Evolutionary conservation across 2,797 vertebrate genomes (phyloP).

Genomic region (Dipus sagitta): DNA sequence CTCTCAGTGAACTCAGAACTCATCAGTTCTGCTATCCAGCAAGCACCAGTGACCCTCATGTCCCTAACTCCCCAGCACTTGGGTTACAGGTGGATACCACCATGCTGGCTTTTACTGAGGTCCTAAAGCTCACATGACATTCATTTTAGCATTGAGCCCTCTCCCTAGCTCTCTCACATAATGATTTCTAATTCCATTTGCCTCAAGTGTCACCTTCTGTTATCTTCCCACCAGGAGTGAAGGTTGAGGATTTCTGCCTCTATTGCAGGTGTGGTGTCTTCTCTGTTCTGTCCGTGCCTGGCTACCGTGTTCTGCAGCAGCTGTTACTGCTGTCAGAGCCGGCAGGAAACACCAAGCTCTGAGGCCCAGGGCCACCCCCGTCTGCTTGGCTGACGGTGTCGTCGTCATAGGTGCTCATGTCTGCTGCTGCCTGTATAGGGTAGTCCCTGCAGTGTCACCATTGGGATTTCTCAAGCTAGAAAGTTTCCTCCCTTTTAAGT

Average conservation of each 20-base stretch:
- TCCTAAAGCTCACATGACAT: no score
- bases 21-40: no score
- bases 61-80: no score
- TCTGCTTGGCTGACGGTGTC: not conserved
- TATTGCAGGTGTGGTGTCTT: fast-evolving
- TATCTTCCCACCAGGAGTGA: not conserved
- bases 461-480: not conserved
- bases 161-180: no score
- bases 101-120: no score
- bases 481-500: not conserved
- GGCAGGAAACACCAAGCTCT: not conserved
- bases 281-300: not conserved
- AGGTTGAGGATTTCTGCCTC: not conserved
- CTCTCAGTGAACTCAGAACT: no score
- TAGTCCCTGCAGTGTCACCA: not conserved
- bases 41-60: no score
- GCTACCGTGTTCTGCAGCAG: not conserved
- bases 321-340: not conserved
- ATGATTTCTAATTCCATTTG: no score
- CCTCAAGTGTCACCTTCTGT: not conserved
- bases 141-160: no score
- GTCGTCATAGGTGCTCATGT: not conserved
- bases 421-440: not conserved
- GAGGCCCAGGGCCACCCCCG: not conserved
- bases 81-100: no score